These are phyloP conservation scores for Tortricodes alternella DNA, from an alignment of 2,888 invertebrate species.

Conservation along the genomic window DNA sequence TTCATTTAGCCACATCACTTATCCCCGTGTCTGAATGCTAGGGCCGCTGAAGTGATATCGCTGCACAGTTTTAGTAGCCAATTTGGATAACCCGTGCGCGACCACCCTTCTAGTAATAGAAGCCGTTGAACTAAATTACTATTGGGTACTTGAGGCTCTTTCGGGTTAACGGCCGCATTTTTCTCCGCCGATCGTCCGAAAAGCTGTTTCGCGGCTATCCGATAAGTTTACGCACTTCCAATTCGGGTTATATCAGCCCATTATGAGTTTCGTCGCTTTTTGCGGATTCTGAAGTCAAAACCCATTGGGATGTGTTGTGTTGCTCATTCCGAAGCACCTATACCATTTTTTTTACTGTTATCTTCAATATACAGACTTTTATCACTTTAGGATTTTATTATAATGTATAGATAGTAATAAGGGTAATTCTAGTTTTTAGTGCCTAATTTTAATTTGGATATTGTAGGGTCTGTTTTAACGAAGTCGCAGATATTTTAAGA, in stretches of 20 bases:
- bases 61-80: not conserved
- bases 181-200: slow-evolving; percentile 15
- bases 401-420: no score
- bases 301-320: not conserved
- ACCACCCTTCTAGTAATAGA: slow-evolving; percentile 16
- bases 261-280: slow-evolving; percentile 10
- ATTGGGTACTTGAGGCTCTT: slow-evolving; percentile 5
- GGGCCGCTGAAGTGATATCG: no score
- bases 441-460: no score
- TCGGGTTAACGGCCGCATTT: slow-evolving; percentile 22
- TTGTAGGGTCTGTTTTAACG: no score
- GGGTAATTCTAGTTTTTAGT: no score
- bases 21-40: no score
- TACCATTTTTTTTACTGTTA: no score
- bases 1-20: no score
- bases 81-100: not conserved
- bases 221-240: slow-evolving; percentile 21
- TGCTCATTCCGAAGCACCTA: no score
- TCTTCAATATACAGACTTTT: no score
- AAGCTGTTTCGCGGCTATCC: slow-evolving; percentile 19
- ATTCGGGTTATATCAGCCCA: slow-evolving; percentile 18
- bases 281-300: not conserved
- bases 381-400: no score
- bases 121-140: slow-evolving; percentile 19
- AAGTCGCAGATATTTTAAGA: no score